Conservation (phyloP, 2,113 vertebrate species). For the Cryptoleucopteryx plumbea region DNA sequence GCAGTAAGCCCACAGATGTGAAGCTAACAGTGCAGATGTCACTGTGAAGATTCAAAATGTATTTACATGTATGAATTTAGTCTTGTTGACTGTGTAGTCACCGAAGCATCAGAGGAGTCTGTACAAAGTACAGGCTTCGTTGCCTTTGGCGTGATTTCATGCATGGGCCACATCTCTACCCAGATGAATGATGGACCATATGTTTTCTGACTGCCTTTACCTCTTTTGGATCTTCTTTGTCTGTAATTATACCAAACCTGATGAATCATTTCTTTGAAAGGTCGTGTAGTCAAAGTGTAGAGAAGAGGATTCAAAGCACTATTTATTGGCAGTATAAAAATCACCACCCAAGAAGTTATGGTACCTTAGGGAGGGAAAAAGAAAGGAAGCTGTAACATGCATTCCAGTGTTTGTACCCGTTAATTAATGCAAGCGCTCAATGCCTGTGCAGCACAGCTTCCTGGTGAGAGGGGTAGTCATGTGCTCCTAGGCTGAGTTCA, state of each 20-base stretch:
- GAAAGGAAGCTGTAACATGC: constrained; percentile 26
- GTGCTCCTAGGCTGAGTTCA: not conserved
- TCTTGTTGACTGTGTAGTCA: constrained; percentile 65
- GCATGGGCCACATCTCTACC: constrained; percentile 89
- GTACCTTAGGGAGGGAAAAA: constrained; percentile 76
- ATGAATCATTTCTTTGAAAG: constrained; percentile 94
- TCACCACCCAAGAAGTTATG: constrained; percentile 96
- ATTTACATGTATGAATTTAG: constrained; percentile 61
- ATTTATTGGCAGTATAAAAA: constrained; percentile 97
- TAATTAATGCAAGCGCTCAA: not conserved
- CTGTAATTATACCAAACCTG: constrained; percentile 92
- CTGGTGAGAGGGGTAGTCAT: not conserved
- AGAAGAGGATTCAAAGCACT: constrained; percentile 96
- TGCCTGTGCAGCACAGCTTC: not conserved
- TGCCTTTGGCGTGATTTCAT: constrained; percentile 72
- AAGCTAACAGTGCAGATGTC: not conserved
- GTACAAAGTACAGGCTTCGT: constrained; percentile 67
- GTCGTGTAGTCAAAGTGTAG: constrained; percentile 94
- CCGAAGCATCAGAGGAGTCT: constrained; percentile 64
- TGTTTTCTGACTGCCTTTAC: constrained; percentile 68
- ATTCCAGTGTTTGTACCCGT: not conserved
- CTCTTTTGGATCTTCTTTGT: constrained; percentile 76
- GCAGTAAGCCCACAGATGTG: not conserved
- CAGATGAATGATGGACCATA: constrained; percentile 85
- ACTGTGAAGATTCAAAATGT: not conserved